Evolutionary conservation across 2,113 vertebrate genomes (phyloP).

Genomic region (Cyphomyrus discorhynchus): DNA sequence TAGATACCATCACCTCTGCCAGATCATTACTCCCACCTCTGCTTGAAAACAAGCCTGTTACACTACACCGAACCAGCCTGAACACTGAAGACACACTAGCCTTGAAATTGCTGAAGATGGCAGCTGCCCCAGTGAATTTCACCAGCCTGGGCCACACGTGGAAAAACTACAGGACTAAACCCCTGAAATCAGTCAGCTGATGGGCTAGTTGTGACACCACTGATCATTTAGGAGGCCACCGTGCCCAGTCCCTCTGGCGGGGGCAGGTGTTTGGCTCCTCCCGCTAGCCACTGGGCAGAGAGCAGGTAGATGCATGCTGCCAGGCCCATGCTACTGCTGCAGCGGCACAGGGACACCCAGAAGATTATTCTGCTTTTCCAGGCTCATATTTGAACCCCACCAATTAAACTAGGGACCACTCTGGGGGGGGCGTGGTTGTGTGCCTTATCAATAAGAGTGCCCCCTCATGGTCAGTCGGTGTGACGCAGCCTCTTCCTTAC

Average conservation of each 20-base stretch:
- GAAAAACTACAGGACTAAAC: neutral
- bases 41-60: neutral
- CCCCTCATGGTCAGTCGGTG: neutral
- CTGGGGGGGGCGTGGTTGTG: neutral
- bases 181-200: neutral
- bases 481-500: neutral
- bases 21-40: neutral
- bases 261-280: neutral
- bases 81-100: neutral
- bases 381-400: neutral
- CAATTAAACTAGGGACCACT: neutral
- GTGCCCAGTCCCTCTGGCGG: neutral
- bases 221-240: neutral
- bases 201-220: neutral
- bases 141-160: neutral
- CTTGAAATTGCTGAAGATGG: neutral
- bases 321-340: neutral
- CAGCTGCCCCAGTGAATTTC: neutral
- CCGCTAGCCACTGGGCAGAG: neutral
- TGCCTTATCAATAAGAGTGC: neutral
- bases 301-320: neutral
- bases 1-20: neutral
- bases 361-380: neutral
- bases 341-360: neutral
- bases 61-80: neutral